Conservation (phyloP, 1,140 invertebrate genomes). For the Heliconius nattereri region DNA sequence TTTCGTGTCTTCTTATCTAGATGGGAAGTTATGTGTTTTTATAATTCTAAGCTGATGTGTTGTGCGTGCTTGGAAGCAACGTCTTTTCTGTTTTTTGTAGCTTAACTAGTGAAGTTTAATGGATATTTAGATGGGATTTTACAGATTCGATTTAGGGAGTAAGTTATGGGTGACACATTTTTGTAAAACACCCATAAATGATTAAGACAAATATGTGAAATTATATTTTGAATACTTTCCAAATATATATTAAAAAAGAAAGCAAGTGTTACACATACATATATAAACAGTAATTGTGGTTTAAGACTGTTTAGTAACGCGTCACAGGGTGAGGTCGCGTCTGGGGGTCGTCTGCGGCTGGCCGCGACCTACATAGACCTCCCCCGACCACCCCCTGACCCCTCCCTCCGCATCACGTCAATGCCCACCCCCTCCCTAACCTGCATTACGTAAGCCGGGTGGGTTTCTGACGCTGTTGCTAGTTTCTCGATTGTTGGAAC, state of each 20-base stretch:
- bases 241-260: background rate
- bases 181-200: background rate
- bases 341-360: slow-evolving; percentile 70
- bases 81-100: background rate
- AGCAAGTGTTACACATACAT: background rate
- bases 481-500: slow-evolving; percentile 17
- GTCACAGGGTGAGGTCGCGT: slow-evolving; percentile 53
- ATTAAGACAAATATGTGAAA: background rate
- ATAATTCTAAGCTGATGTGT: background rate
- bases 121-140: background rate
- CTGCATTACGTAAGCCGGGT: slow-evolving; percentile 60
- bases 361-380: slow-evolving; percentile 67
- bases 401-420: slow-evolving; percentile 42
- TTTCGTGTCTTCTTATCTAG: slow-evolving; percentile 3
- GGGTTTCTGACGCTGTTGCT: slow-evolving; percentile 23
- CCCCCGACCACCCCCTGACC: slow-evolving; percentile 40
- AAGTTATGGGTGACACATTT: background rate
- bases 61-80: background rate
- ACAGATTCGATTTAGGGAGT: background rate
- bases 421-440: slow-evolving; percentile 41
- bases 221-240: background rate
- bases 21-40: background rate
- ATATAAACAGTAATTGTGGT: slow-evolving; percentile 4
- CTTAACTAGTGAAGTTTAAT: background rate
- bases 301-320: slow-evolving; percentile 16